Evolutionary conservation across 1,140 invertebrate genomes (phyloP), one percentile per base, ranked within the genome.

Genomic region (Hirudo medicinalis): DNA sequence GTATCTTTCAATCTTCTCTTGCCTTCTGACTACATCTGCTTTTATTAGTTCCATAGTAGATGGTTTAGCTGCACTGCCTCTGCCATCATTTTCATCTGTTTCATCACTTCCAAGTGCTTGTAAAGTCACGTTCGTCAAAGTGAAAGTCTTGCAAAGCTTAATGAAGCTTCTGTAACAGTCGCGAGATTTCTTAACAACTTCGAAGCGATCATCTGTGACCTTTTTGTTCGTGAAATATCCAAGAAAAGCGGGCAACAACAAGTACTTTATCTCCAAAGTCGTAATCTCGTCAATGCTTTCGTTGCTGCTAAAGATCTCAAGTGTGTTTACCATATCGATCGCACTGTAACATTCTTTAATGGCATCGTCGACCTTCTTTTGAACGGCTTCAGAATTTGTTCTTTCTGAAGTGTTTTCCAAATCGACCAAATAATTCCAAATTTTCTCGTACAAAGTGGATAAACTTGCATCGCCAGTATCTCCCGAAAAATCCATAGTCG

Each of bases 281-380:
- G 90, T 81, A 17, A 96, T 79, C 83, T 97, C 94, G 69, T 93
- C 90, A 57, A 92, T 84, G 32, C 83, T 84, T 85, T 97, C 94
- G 83, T 96, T 96, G 43, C 80, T 79, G 80, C 91, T 94, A 77
- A 95, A 96, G 80, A 96, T 85, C 9, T 76, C 66, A 11, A 81
- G 73, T 25, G 78, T 20, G 72, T 78, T 80, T 13, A 78, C 76
- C 78, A 79, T 79, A 13, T 71, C 54, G 19, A 80, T 78, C 9
- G 76, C 78, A 53, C 75, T 74, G 54, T 79, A 74, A 27, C 76
- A 69, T 60, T 70, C 66, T 27, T 66, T 54, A 54, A 76, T 71
- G 19, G 73, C 73, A 66, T 74, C 72, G 32, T 70, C 68, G 11
- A 76, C 57, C 57, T 76, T 72, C 66, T 68, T 63, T n/a, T 63